phyloP scores from a whole-genome alignment of 2,113 vertebrate species.

The Nibea coibor region DNA sequence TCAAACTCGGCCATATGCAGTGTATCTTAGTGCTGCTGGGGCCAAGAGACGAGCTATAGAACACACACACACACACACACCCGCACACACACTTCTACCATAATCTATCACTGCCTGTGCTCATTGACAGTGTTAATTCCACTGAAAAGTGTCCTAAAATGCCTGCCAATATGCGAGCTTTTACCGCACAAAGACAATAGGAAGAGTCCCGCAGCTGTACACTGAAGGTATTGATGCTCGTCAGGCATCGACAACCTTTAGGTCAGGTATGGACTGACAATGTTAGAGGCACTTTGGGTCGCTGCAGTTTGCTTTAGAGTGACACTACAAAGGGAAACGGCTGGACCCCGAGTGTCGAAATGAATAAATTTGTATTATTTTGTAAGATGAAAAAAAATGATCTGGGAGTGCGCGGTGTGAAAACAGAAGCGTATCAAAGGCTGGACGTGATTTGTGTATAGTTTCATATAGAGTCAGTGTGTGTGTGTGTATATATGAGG shows the following conservation, averaged over 20 bases:
- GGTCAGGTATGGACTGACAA: slow-evolving; percentile 49
- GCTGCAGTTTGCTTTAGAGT: slow-evolving; percentile 5
- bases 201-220: slow-evolving; percentile 36
- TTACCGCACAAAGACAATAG: slow-evolving; percentile 68
- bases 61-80: slow-evolving; percentile 11
- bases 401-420: not conserved
- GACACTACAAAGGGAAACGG: slow-evolving; percentile 5
- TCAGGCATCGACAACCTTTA: slow-evolving; percentile 61
- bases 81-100: slow-evolving; percentile 47
- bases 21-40: slow-evolving; percentile 20
- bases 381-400: not conserved
- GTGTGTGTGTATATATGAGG: slow-evolving; percentile 62
- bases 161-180: slow-evolving; percentile 71
- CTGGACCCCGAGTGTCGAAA: not conserved
- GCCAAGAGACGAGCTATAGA: slow-evolving; percentile 18
- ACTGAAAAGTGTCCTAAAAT: slow-evolving; percentile 72
- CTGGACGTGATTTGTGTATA: slow-evolving; percentile 53
- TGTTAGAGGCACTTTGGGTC: slow-evolving; percentile 29
- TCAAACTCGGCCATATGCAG: slow-evolving; percentile 54
- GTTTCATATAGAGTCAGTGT: slow-evolving; percentile 68
- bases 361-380: slow-evolving; percentile 3
- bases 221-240: slow-evolving; percentile 58
- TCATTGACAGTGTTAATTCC: slow-evolving; percentile 78
- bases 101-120: slow-evolving; percentile 63
- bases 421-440: not conserved